Base-by-base conservation (phyloP, 1,140 invertebrate genomes). In the Aphidius ervi region DNA sequence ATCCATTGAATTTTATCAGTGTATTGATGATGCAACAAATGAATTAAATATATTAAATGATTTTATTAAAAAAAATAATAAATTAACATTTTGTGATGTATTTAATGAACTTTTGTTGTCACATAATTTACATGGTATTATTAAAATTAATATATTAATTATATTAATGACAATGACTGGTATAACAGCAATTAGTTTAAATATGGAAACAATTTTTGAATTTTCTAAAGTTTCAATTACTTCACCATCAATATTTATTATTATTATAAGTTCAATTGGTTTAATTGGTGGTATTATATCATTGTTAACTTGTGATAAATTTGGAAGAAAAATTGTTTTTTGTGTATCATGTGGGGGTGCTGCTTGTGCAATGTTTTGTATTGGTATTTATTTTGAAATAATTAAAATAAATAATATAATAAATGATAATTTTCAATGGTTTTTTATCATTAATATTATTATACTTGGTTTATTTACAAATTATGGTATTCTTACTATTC, bases 141-240 rank as follows among this genome's bases (percentile, higher is more conserved):
- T 86, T 9, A 83, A 91, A 39, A 78, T 85, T 16, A 65, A 85
- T 16, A 77, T 83, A 6, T 78, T 92, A 54, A 85, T 87, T 67
- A 77, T 86, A 6, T 85, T 89, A 8, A 87, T 90, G 67, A 88
- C 91, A 68, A 78, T 90, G 50, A 86, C 84, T 58, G 88, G 90
- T 1, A 85, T 89, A 6, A 88, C 87, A 47, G 87, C 85, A 3
- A 81, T 91, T 37, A 85, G 87, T 65, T 86, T 87, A 39, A 90
- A 90, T 69, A 82, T 87, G 3, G 85, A 88, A 55, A 82, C 84
- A 52, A 90, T 92, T 67, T 86, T 92, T 65, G 81, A 84, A 20
- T 70, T 77, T 59, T 77, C 83, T 9, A 82, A 84, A 58, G 79
- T 81, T 1, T 74, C 45, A 2, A 8, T 76, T 0, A 64, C 85